These are phyloP conservation scores for Eleginops maclovinus DNA, from an alignment of 2,113 vertebrate species.

Conservation along the genomic window DNA sequence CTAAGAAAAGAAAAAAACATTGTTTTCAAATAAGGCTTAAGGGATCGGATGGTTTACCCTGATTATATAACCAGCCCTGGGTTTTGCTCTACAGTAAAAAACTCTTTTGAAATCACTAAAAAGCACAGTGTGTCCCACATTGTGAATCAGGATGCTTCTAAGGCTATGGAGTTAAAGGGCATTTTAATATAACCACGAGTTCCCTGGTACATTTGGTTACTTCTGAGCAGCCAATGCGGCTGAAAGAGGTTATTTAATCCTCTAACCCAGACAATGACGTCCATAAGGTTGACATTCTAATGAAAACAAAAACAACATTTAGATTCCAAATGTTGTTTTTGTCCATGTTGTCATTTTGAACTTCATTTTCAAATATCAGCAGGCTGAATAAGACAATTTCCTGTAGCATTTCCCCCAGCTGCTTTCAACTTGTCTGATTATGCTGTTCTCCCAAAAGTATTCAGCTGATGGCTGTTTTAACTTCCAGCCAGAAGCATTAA, in stretches of 20 bases:
- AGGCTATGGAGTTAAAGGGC: not conserved
- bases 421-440: constrained; percentile 2
- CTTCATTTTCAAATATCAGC: not conserved
- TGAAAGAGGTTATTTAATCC: not conserved
- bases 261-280: not conserved
- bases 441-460: not conserved
- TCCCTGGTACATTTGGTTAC: not conserved
- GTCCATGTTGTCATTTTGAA: not conserved
- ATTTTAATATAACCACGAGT: constrained; percentile 1
- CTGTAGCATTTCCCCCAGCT: not conserved
- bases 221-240: constrained; percentile 5
- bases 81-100: constrained; percentile 25
- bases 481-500: not conserved
- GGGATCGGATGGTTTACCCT: constrained; percentile 39
- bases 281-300: not conserved
- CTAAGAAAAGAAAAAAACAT: not conserved
- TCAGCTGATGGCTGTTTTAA: not conserved
- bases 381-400: constrained; percentile 7
- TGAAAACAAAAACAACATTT: no score
- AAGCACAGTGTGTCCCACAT: not conserved
- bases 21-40: constrained; percentile 28
- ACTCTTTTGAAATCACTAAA: constrained; percentile 31
- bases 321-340: no score
- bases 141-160: constrained; percentile 14
- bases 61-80: constrained; percentile 48